Conservation (phyloP, 2,113 vertebrate species). For the Neogale vison region DNA sequence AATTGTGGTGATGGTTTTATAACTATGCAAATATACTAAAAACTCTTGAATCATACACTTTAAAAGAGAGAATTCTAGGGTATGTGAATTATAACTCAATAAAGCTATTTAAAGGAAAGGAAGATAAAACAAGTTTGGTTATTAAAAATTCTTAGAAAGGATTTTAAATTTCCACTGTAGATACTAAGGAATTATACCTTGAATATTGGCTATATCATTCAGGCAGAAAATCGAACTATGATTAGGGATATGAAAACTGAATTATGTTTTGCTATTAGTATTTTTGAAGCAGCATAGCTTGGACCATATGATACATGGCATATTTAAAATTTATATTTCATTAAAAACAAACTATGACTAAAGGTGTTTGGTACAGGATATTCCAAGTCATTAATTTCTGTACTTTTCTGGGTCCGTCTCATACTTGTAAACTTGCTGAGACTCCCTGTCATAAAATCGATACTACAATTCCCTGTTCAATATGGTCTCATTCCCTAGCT, state of each 20-base stretch:
- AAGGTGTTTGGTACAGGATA: neutral
- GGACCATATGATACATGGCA: neutral
- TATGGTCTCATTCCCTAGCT: neutral
- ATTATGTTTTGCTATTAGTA: neutral
- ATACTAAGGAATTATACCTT: neutral
- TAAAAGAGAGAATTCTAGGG: neutral
- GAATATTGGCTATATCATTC: neutral
- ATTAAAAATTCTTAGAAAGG: constrained; percentile 37
- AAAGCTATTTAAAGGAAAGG: neutral
- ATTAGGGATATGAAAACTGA: neutral
- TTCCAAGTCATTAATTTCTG: neutral
- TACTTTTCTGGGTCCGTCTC: neutral
- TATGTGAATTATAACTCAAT: neutral
- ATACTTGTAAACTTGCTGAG: neutral
- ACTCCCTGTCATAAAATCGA: neutral
- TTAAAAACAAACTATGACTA: neutral
- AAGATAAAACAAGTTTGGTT: neutral
- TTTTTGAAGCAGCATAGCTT: constrained; percentile 12
- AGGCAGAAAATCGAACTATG: neutral
- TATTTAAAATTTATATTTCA: neutral
- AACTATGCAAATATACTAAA: neutral
- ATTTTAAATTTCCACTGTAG: neutral
- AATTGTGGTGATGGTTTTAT: neutral
- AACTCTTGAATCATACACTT: neutral
- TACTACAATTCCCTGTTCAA: neutral